These are phyloP conservation scores for Triops longicaudatus DNA, from an alignment of 1,140 invertebrate genomes.

Conservation along the genomic window DNA sequence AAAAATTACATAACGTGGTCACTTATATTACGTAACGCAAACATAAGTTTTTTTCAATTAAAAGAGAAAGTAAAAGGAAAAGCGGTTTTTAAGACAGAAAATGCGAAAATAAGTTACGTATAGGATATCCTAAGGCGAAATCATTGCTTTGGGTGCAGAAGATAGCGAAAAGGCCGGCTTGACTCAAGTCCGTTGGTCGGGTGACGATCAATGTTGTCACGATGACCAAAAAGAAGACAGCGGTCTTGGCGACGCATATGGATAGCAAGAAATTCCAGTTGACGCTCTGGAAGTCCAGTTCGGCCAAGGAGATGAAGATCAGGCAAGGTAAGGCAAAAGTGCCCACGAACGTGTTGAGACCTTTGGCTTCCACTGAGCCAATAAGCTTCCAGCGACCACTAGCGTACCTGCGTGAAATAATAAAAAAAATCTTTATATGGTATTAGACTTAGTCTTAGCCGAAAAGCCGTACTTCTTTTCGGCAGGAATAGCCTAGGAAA, in stretches of 20 bases:
- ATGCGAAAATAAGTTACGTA: conserved; percentile 39
- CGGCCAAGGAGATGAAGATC: conserved; percentile 45
- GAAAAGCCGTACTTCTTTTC: too few species aligned
- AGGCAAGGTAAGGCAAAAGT: conserved; percentile 47
- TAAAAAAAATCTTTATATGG: too few species aligned
- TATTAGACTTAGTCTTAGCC: too few species aligned
- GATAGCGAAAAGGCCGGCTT: conserved; percentile 46
- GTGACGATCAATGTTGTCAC: conserved; percentile 41
- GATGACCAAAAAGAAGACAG: conserved; percentile 43
- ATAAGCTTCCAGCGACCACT: conserved; percentile 44
- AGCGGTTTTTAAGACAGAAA: background rate
- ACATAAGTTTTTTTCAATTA: too few species aligned
- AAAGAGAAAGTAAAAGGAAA: background rate
- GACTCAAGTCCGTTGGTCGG: conserved; percentile 41
- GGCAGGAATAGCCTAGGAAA: background rate
- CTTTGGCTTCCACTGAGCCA: conserved; percentile 41
- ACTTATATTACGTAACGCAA: too few species aligned
- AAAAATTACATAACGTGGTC: too few species aligned
- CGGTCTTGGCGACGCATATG: conserved; percentile 44
- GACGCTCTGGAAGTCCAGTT: conserved; percentile 40
- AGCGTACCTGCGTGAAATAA: conserved; percentile 39
- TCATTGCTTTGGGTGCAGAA: conserved; percentile 51
- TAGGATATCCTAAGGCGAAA: conserved; percentile 50
- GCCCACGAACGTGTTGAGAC: conserved; percentile 45
- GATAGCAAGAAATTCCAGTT: conserved; percentile 27